Conservation (phyloP, 2,113 vertebrate species). For the Prietella phreatophila region DNA sequence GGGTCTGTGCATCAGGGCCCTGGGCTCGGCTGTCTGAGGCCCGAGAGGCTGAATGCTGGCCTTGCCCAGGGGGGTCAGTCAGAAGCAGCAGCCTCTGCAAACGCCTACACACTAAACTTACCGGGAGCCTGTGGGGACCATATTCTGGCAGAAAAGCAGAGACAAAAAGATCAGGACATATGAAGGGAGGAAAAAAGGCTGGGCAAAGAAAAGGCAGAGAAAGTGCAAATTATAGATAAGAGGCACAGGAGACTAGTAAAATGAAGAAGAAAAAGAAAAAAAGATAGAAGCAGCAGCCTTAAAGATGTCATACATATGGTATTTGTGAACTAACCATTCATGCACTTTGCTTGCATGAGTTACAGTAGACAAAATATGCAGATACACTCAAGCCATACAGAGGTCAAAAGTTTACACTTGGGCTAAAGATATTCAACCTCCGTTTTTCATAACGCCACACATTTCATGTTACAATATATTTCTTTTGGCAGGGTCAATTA, state of each 20-base stretch:
- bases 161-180: slow-evolving; percentile 59
- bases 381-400: background rate
- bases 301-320: slow-evolving; percentile 1
- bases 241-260: slow-evolving; percentile 10
- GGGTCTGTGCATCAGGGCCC: slow-evolving; percentile 71
- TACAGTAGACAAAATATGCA: background rate
- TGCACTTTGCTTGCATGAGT: slow-evolving; percentile 7
- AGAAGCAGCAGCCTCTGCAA: slow-evolving; percentile 92
- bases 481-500: background rate
- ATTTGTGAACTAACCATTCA: background rate
- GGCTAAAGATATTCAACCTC: background rate
- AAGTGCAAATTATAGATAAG: slow-evolving; percentile 49
- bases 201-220: slow-evolving; percentile 47
- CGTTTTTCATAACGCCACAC: background rate
- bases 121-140: slow-evolving; percentile 83
- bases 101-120: slow-evolving; percentile 98
- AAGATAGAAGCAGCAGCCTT: slow-evolving; percentile 5
- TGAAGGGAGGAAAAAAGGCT: slow-evolving; percentile 40
- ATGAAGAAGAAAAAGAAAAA: background rate
- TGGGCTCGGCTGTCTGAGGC: slow-evolving; percentile 67
- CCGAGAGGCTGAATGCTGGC: slow-evolving; percentile 72
- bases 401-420: background rate
- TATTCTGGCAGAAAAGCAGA: slow-evolving; percentile 80
- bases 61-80: slow-evolving; percentile 89
- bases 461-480: background rate